Evolutionary conservation across 2,797 vertebrate genomes (phyloP).

Genomic region (Sorex maritimensis): DNA sequence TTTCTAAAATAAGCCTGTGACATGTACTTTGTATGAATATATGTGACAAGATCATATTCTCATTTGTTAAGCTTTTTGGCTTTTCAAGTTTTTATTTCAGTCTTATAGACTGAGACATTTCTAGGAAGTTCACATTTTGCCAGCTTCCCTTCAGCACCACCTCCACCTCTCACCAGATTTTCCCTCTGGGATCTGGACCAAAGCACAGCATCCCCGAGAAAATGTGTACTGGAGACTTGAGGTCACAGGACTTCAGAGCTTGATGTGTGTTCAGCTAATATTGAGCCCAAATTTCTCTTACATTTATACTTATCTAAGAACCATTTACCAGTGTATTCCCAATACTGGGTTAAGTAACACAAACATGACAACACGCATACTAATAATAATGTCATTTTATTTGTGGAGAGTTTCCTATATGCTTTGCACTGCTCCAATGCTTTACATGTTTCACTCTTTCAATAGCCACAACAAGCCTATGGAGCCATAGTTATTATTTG

Average conservation of each 20-base stretch:
- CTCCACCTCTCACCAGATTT: neutral
- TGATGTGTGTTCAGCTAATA: neutral
- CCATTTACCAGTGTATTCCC: neutral
- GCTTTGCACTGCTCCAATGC: neutral
- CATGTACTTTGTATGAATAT: neutral
- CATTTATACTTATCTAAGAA: neutral
- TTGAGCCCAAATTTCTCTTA: neutral
- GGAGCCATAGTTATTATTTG: neutral
- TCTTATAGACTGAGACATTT: neutral
- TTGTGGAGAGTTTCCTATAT: neutral
- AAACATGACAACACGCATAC: neutral
- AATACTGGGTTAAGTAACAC: neutral
- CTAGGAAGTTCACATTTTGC: neutral
- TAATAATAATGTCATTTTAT: neutral
- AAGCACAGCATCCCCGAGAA: neutral
- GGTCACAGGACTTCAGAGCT: neutral
- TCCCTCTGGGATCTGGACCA: neutral
- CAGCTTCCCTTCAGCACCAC: neutral
- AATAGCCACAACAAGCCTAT: neutral
- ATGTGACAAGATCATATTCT: neutral
- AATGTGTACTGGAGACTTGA: neutral
- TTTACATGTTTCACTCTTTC: neutral
- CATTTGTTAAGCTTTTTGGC: neutral
- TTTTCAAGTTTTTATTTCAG: constrained; percentile 31
- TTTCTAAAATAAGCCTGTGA: neutral